Conservation (phyloP, 2,113 vertebrate genomes). For the Phylloscopus trochilus region DNA sequence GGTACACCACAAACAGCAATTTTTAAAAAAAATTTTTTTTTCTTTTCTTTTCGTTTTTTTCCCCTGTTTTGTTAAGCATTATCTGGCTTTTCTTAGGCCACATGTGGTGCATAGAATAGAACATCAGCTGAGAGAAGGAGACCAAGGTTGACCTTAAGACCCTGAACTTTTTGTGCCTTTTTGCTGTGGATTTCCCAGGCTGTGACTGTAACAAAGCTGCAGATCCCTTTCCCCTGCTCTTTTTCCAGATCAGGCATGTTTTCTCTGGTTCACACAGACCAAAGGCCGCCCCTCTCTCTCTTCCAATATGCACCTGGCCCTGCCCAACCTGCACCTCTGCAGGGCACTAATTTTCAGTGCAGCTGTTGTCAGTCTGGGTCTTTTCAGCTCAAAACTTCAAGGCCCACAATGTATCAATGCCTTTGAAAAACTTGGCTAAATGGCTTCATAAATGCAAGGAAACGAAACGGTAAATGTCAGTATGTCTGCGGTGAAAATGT, state of each 20-base stretch:
- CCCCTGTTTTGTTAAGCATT: background rate
- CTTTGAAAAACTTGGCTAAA: background rate
- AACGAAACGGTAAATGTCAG: conserved; percentile 22
- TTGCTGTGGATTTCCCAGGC: background rate
- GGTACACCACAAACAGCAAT: background rate
- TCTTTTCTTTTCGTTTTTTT: too few relatives aligned
- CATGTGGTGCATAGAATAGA: background rate
- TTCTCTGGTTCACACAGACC: background rate
- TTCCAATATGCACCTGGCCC: background rate
- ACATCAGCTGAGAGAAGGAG: background rate
- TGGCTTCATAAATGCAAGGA: conserved; percentile 29
- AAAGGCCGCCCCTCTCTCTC: background rate
- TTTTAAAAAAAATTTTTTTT: too few relatives aligned
- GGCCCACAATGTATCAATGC: background rate
- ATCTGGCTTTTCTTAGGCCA: background rate
- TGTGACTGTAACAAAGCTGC: background rate
- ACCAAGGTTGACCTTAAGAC: background rate
- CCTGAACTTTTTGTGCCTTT: background rate
- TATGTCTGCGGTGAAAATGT: background rate
- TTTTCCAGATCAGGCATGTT: background rate
- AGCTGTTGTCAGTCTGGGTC: background rate
- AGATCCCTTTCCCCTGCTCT: background rate
- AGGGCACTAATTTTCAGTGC: background rate
- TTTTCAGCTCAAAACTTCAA: background rate
- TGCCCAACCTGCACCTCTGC: background rate